Conservation (phyloP, 2,113 vertebrate genomes). For the Rhinoptilus africanus region DNA sequence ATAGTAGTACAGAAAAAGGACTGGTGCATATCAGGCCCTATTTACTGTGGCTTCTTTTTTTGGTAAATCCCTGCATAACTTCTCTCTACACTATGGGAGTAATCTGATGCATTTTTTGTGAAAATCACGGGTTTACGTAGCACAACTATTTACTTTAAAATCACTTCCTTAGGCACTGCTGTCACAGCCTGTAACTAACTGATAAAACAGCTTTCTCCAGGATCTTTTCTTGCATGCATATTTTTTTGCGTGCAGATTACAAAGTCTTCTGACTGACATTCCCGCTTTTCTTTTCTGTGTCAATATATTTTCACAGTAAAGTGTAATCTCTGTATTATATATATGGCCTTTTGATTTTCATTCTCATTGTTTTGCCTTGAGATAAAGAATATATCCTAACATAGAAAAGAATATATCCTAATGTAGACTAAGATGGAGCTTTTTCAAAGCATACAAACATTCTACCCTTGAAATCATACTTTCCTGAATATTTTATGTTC, state of each 20-base stretch:
- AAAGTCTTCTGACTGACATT: background rate
- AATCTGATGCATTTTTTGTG: background rate
- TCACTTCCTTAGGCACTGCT: background rate
- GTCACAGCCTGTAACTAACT: background rate
- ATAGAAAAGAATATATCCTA: background rate
- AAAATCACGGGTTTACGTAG: background rate
- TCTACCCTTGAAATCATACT: background rate
- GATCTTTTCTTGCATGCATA: background rate
- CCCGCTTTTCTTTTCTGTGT: background rate
- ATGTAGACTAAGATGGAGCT: background rate
- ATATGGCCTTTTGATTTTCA: background rate
- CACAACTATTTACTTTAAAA: background rate
- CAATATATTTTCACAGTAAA: background rate
- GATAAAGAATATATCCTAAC: background rate
- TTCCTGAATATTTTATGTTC: conserved; percentile 22
- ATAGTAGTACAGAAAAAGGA: background rate
- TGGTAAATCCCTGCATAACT: background rate
- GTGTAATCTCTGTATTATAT: background rate
- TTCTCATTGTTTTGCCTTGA: background rate
- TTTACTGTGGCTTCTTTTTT: background rate
- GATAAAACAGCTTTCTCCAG: background rate
- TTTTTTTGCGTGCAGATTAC: background rate
- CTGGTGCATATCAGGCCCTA: background rate
- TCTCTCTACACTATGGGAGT: background rate
- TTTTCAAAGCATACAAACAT: background rate